Evolutionary conservation across 2,888 invertebrate genomes (phyloP), one percentile per base, ranked within the genome.

Genomic region (Coenonympha arcania): DNA sequence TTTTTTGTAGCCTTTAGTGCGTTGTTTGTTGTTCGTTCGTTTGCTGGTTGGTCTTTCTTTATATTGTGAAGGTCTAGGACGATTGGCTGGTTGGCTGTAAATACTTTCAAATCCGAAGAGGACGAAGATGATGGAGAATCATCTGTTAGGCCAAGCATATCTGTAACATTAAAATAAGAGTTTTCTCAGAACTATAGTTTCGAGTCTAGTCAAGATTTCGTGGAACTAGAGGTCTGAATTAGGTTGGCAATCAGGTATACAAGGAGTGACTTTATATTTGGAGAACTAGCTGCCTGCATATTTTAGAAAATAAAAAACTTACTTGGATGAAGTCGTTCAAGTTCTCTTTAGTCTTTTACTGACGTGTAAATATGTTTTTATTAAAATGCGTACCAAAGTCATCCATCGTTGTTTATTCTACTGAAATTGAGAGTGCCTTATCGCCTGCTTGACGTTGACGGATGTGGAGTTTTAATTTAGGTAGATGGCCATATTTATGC

Each of bases 41-140:
- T 34, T 1, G 15, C 40, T 0, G 69, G 59, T 1, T 62, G 60
- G 48, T 73, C 72, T 54, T 68, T 75, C 22, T 63, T 63, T 20
- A 78, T 26, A 4, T 73, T 71, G 47, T 76, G 76, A 0, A 79
- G 60, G 16, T 79, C 73, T 16, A 78, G 60, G 2, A 79, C 62
- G 11, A 71, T 63, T 0, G 65, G 66, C 2, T 61, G 36, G 6
- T 61, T 60, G 6, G 43, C 22, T 34, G 66, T 67, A 47, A 67
- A 73, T 5, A 64, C 31, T 13, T 41, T 50, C 2, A 43, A 26
- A 33, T 52, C 56, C 22, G 62, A 56, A 9, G 64, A 66, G 18
- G 68, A 65, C 3, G 66, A 59, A 1, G 68, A 64, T 6, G 66
- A 63, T 34, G 69, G 68, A 0, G 68, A 54, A 19, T 68, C 70